Evolutionary conservation across 2,797 vertebrate genomes (phyloP).

Genomic region (Xerus rutilus): DNA sequence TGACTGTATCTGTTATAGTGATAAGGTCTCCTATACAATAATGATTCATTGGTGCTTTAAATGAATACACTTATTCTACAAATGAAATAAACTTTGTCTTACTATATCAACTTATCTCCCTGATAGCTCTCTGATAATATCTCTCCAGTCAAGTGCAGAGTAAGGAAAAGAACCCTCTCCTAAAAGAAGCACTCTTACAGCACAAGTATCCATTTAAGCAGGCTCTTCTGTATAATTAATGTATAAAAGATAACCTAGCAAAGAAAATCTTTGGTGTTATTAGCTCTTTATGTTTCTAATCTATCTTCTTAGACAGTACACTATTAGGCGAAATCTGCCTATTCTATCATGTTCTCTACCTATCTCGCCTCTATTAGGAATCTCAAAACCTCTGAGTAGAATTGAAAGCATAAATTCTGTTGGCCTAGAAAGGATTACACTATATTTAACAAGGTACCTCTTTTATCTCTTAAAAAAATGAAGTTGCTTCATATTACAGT

Average conservation of each 20-base stretch:
- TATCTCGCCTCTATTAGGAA: conserved; percentile 28
- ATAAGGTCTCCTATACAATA: not conserved
- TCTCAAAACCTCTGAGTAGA: conserved; percentile 24
- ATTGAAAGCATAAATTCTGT: conserved; percentile 47
- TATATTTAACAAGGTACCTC: conserved; percentile 49
- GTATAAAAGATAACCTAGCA: conserved; percentile 62
- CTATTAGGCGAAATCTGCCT: conserved; percentile 55
- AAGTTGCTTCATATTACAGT: not conserved
- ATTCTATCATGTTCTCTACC: conserved; percentile 42
- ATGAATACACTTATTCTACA: conserved; percentile 31
- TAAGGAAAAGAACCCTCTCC: conserved; percentile 44
- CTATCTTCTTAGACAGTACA: conserved; percentile 65
- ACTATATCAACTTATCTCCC: conserved; percentile 52
- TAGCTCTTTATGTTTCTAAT: conserved; percentile 76
- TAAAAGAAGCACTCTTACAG: conserved; percentile 56
- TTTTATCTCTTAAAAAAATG: conserved; percentile 13
- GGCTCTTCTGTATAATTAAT: conserved; percentile 74
- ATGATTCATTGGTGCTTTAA: conserved; percentile 33
- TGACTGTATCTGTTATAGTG: not conserved
- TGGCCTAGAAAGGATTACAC: not conserved
- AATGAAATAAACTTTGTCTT: conserved; percentile 57
- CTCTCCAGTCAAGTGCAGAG: conserved; percentile 60
- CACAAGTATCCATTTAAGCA: conserved; percentile 55
- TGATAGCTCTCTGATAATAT: conserved; percentile 52
- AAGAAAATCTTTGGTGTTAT: conserved; percentile 68